Evolutionary conservation across 2,888 invertebrate species (phyloP).

Genomic region (Thereva nobilitata): DNA sequence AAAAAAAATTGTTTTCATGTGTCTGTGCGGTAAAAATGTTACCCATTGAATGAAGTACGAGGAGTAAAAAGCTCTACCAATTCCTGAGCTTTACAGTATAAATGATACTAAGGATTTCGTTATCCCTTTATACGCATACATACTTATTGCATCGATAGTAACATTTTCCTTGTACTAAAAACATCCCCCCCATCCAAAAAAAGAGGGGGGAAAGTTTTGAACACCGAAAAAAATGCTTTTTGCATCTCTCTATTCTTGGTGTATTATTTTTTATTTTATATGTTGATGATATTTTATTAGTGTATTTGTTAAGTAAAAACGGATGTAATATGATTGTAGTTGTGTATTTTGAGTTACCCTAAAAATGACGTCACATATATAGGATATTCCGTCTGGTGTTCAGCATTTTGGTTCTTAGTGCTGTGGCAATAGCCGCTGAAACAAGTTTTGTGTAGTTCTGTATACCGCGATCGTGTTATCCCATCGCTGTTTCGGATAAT

Average conservation of each 20-base stretch:
- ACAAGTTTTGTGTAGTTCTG: slow-evolving; percentile 25
- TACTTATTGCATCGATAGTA: neutral
- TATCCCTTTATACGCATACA: slow-evolving; percentile 16
- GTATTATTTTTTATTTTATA: no score
- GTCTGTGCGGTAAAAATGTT: slow-evolving; percentile 9
- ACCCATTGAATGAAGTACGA: slow-evolving; percentile 13
- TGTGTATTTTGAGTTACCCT: neutral
- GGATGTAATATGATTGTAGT: neutral
- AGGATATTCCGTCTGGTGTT: slow-evolving; percentile 16
- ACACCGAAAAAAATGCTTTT: no score
- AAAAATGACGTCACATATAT: slow-evolving; percentile 30
- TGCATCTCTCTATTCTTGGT: no score
- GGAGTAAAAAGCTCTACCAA: neutral
- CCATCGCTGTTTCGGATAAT: slow-evolving; percentile 15
- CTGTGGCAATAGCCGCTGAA: slow-evolving; percentile 37
- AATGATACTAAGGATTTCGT: neutral
- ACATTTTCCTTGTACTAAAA: no score
- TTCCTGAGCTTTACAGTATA: neutral
- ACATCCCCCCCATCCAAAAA: no score
- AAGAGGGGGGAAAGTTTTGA: no score
- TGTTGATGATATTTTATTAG: neutral
- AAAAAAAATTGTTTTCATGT: neutral
- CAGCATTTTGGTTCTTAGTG: slow-evolving; percentile 12
- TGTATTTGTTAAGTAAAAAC: slow-evolving; percentile 11
- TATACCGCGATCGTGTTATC: slow-evolving; percentile 10